Percentiles rank a stretch among this genome's conserved stretches.
phyloP scores from a whole-genome alignment of 2,888 invertebrate species.

The Yponomeuta evonymella region DNA sequence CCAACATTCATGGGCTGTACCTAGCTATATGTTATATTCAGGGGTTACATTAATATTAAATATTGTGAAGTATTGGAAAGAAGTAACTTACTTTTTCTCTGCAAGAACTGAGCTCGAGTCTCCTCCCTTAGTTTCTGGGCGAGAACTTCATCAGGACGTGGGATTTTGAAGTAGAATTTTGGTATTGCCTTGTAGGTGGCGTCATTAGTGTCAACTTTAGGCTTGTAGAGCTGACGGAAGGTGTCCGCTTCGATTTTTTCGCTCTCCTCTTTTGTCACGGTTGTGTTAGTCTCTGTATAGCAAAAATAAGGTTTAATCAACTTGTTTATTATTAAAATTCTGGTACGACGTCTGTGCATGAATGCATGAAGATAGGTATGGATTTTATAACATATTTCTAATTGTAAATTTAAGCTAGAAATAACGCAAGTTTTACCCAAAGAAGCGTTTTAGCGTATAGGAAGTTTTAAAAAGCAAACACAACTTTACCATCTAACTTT shows the following conservation, averaged over 20 bases:
- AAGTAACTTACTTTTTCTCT: slow-evolving; percentile 81
- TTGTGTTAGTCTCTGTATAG: slow-evolving; percentile 50
- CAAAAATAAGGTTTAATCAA: background rate
- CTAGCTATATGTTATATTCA: too few relatives aligned
- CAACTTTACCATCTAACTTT: slow-evolving; percentile 60
- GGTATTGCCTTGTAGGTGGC: slow-evolving; percentile 80
- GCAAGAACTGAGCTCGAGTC: slow-evolving; percentile 90
- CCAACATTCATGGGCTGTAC: too few relatives aligned
- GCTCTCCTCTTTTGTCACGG: slow-evolving; percentile 61
- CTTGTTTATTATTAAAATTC: too few relatives aligned
- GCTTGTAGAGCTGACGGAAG: slow-evolving; percentile 74
- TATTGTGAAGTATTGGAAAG: too few relatives aligned
- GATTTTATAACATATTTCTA: too few relatives aligned
- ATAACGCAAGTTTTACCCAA: too few relatives aligned
- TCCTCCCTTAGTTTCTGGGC: slow-evolving; percentile 91
- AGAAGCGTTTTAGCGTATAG: background rate
- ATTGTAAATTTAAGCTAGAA: too few relatives aligned
- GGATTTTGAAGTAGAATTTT: slow-evolving; percentile 85
- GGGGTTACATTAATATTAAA: too few relatives aligned
- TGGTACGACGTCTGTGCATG: too few relatives aligned
- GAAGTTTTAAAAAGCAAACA: background rate
- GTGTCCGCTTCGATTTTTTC: slow-evolving; percentile 69
- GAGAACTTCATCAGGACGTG: slow-evolving; percentile 84
- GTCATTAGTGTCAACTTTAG: slow-evolving; percentile 57
- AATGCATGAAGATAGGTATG: too few relatives aligned